Conservation (phyloP, 2,888 invertebrate species). For the Crocallis elinguaria region DNA sequence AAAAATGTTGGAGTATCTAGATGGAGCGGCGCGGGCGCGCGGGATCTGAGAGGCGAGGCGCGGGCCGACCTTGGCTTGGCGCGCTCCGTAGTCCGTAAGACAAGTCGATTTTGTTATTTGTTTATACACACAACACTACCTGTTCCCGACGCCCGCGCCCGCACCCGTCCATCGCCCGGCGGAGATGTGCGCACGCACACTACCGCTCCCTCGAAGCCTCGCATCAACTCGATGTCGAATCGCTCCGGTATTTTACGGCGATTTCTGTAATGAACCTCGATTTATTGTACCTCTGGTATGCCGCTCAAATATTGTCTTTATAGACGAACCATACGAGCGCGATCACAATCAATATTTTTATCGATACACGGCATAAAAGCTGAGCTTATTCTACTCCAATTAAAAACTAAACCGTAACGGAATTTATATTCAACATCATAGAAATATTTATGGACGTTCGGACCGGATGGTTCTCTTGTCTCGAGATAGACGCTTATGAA, state of each 20-base stretch:
- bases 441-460: conserved; percentile 58
- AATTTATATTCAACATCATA: conserved; percentile 60
- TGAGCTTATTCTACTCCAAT: conserved; percentile 58
- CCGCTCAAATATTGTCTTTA: conserved; percentile 68
- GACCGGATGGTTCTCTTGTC: conserved; percentile 33
- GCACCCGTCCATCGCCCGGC: conserved; percentile 36
- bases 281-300: conserved; percentile 74
- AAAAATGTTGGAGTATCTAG: conserved; percentile 58
- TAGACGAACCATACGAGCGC: conserved; percentile 68
- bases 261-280: conserved; percentile 80
- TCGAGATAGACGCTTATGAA: conserved; percentile 49
- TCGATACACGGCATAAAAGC: conserved; percentile 56
- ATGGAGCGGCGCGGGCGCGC: conserved; percentile 54
- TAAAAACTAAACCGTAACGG: conserved; percentile 63
- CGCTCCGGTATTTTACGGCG: conserved; percentile 78
- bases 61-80: conserved; percentile 76
- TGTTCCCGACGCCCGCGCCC: conserved; percentile 57
- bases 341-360: conserved; percentile 65
- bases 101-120: conserved; percentile 84
- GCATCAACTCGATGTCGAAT: conserved; percentile 66
- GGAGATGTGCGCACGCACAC: conserved; percentile 47
- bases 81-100: conserved; percentile 79
- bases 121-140: conserved; percentile 84
- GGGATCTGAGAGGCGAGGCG: conserved; percentile 49
- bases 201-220: conserved; percentile 40